Conservation (phyloP, 2,113 vertebrate species). For the Oryzias curvinotus region DNA sequence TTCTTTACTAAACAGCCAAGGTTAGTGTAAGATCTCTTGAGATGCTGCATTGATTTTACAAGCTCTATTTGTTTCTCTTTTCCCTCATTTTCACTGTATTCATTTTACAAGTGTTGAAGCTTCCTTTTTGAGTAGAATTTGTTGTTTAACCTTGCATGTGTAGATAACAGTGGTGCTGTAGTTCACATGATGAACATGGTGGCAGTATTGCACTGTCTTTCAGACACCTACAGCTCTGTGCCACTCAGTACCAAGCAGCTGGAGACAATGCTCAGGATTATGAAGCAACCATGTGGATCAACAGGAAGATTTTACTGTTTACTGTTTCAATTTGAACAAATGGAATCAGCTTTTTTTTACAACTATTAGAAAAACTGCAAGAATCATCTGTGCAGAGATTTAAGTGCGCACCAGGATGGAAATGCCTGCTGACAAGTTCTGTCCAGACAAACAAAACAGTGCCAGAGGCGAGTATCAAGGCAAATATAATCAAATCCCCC, state of each 20-base stretch:
- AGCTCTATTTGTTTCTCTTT: background rate
- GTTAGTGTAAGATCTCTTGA: background rate
- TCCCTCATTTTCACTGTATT: background rate
- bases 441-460: conserved; percentile 34
- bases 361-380: background rate
- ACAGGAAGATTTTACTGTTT: conserved; percentile 14
- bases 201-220: conserved; percentile 76
- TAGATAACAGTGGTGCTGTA: conserved; percentile 30
- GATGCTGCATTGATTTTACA: background rate
- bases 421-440: conserved; percentile 59
- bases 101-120: background rate
- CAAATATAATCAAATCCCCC: conserved; percentile 57
- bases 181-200: conserved; percentile 65
- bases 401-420: conserved; percentile 40
- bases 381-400: too few species aligned
- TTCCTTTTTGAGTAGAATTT: background rate
- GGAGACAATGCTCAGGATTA: conserved; percentile 34
- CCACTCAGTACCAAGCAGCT: conserved; percentile 37
- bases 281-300: conserved; percentile 20
- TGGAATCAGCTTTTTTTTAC: background rate
- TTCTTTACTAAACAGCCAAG: conserved; percentile 12
- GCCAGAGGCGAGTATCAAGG: conserved; percentile 48
- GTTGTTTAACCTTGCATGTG: background rate
- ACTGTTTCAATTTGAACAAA: background rate
- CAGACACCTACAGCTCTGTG: conserved; percentile 25